Conservation (phyloP, 2,888 invertebrate genomes). For the Stenodema calcarata region DNA sequence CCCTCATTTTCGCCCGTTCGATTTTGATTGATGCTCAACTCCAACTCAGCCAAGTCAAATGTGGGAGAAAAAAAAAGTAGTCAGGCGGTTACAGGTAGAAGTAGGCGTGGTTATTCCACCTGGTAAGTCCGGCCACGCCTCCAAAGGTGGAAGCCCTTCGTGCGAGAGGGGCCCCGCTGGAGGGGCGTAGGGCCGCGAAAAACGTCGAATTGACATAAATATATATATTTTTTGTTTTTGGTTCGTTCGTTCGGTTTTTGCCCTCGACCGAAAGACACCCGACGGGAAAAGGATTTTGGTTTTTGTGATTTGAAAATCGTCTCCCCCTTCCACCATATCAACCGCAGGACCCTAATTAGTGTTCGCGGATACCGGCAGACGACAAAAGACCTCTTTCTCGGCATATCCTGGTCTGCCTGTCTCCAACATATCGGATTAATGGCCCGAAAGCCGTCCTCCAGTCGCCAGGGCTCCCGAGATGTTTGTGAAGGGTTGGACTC, state of each 20-base stretch:
- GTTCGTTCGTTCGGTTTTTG: not conserved
- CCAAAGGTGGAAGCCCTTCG: slow-evolving; percentile 15
- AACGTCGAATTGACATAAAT: not conserved
- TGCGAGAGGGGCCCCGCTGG: not conserved
- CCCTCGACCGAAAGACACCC: not conserved
- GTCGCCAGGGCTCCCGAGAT: not conserved
- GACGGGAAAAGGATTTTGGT: not conserved
- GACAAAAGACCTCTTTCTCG: not conserved
- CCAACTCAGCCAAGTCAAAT: not conserved
- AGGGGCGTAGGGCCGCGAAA: not conserved
- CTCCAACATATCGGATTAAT: not conserved
- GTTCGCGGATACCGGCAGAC: not conserved
- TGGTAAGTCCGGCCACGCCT: not conserved
- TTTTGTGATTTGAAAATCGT: not conserved
- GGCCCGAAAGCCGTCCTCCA: not conserved
- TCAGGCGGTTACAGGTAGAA: not conserved
- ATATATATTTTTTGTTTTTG: not conserved
- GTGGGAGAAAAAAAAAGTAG: not conserved
- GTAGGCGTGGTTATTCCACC: slow-evolving; percentile 2
- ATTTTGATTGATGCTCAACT: not conserved
- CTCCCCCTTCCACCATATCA: not conserved
- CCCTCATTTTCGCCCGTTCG: not conserved
- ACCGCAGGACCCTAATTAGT: not conserved
- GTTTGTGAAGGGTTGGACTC: not conserved
- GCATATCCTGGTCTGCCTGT: not conserved